Conservation (phyloP, 2,113 vertebrate genomes). For the Stictonetta naevosa region DNA sequence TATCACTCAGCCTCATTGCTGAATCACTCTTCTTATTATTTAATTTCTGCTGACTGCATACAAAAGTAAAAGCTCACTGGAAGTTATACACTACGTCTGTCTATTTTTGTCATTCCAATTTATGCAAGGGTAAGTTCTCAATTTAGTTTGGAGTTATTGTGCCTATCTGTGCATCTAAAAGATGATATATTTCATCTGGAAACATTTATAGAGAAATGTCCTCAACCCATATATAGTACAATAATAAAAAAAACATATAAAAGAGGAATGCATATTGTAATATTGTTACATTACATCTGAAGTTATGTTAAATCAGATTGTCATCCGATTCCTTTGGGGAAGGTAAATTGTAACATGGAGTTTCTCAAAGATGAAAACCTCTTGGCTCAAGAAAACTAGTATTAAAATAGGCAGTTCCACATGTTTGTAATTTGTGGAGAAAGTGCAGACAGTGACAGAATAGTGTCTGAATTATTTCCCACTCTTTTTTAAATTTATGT, state of each 20-base stretch:
- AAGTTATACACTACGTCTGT: neutral
- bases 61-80: slow-evolving; percentile 44
- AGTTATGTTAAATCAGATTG: slow-evolving; percentile 62
- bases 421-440: slow-evolving; percentile 74
- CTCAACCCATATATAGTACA: slow-evolving; percentile 27
- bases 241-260: slow-evolving; percentile 54
- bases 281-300: slow-evolving; percentile 52
- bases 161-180: slow-evolving; percentile 62
- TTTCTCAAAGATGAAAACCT: slow-evolving; percentile 73
- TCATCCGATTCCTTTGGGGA: slow-evolving; percentile 55
- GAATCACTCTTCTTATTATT: slow-evolving; percentile 34
- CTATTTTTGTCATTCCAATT: slow-evolving; percentile 53
- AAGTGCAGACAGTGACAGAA: slow-evolving; percentile 69
- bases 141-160: slow-evolving; percentile 58
- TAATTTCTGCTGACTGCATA: slow-evolving; percentile 46
- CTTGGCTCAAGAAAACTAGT: slow-evolving; percentile 57
- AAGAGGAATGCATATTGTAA: slow-evolving; percentile 45
- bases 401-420: slow-evolving; percentile 67
- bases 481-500: slow-evolving; percentile 50
- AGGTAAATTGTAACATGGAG: slow-evolving; percentile 60
- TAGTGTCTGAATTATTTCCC: slow-evolving; percentile 61
- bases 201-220: slow-evolving; percentile 59
- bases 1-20: neutral
- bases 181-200: slow-evolving; percentile 70
- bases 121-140: neutral